Conservation (phyloP, 1,140 invertebrate genomes). For the Patella vulgata region DNA sequence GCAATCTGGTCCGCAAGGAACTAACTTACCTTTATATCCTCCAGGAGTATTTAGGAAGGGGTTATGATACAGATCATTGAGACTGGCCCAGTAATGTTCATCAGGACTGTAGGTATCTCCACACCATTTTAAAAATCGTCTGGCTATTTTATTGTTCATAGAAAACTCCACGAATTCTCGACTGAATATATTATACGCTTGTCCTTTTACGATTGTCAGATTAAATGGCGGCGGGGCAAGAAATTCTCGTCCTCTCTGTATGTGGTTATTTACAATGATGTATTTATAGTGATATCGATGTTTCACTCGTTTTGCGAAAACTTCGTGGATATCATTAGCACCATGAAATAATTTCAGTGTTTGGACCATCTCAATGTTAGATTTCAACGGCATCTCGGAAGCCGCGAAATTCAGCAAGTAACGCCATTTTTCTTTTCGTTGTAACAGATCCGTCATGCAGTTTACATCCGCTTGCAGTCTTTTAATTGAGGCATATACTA, state of each 20-base stretch:
- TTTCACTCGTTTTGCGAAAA: too few relatives aligned
- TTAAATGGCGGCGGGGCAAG: conserved; percentile 38
- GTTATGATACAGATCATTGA: conserved; percentile 45
- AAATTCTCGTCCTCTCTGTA: conserved; percentile 7
- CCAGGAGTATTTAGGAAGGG: conserved; percentile 42
- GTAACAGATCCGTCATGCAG: too few relatives aligned
- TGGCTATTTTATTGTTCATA: conserved; percentile 36
- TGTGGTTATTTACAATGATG: neutral
- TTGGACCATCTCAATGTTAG: too few relatives aligned
- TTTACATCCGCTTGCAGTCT: neutral
- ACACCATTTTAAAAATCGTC: conserved; percentile 48
- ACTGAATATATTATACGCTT: conserved; percentile 51
- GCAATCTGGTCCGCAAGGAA: too few relatives aligned
- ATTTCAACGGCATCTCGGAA: too few relatives aligned
- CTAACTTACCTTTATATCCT: conserved; percentile 42
- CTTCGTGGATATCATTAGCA: too few relatives aligned
- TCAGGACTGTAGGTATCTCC: conserved; percentile 51
- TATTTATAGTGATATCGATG: too few relatives aligned
- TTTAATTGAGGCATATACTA: neutral
- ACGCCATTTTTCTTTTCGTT: too few relatives aligned
- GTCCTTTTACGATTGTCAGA: conserved; percentile 49
- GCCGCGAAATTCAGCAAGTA: too few relatives aligned
- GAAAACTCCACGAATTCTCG: conserved; percentile 47
- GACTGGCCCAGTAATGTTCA: conserved; percentile 55
- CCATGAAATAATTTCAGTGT: too few relatives aligned